Conservation (phyloP, 2,113 vertebrate genomes). For the Hippocampus barbouri region DNA sequence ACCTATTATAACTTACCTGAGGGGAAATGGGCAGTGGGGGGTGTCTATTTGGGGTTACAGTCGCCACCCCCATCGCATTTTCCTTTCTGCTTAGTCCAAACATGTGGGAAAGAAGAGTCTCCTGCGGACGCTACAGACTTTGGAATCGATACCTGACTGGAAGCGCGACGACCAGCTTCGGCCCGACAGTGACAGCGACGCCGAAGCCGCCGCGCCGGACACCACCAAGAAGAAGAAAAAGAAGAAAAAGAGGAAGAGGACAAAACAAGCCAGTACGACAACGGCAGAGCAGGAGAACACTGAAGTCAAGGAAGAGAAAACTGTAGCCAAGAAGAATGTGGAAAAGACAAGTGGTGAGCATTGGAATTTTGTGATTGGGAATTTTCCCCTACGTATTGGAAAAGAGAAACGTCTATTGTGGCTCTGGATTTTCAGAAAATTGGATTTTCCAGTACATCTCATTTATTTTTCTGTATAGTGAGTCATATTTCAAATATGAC, state of each 20-base stretch:
- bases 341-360: constrained; percentile 45
- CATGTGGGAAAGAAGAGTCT: constrained; percentile 67
- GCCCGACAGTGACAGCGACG: constrained; percentile 38
- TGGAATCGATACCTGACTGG: constrained; percentile 69
- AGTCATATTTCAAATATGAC: no score
- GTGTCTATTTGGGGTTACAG: background rate
- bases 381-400: background rate
- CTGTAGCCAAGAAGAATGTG: constrained; percentile 20
- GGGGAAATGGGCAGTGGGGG: background rate
- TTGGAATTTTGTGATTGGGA: background rate
- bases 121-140: constrained; percentile 66
- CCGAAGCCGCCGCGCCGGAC: constrained; percentile 21
- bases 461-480: no score
- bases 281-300: constrained; percentile 28
- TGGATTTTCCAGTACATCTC: no score
- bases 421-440: no score
- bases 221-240: constrained; percentile 61
- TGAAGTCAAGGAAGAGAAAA: constrained; percentile 14
- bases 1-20: background rate
- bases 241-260: constrained; percentile 64
- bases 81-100: constrained; percentile 30
- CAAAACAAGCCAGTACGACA: constrained; percentile 26
- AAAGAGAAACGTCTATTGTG: no score
- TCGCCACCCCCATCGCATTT: background rate
- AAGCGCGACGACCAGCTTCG: constrained; percentile 45